phyloP scores from a whole-genome alignment of 2,797 vertebrate genomes.

The Trichosurus vulpecula region DNA sequence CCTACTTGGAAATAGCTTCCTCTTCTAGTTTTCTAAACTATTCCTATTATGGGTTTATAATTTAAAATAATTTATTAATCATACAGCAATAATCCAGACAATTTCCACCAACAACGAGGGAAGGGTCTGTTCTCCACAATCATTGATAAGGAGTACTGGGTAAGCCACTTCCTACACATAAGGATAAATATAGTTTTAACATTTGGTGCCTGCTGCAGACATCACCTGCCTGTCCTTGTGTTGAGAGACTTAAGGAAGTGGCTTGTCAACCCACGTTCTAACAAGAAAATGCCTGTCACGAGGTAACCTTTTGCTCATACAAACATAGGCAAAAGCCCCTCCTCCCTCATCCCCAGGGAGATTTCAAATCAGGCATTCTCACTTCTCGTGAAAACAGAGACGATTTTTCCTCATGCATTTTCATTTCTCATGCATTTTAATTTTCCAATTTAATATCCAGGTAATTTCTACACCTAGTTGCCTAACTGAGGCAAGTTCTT shows the following conservation, averaged over 20 bases:
- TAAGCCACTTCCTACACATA: not conserved
- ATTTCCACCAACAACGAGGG: not conserved
- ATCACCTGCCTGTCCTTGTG: not conserved
- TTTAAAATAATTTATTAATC: not conserved
- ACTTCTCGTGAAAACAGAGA: slow-evolving; percentile 56
- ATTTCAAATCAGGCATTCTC: slow-evolving; percentile 40
- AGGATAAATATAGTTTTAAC: not conserved
- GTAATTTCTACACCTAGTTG: slow-evolving; percentile 39
- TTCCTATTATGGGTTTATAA: not conserved
- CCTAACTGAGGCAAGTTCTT: not conserved
- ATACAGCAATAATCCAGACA: not conserved
- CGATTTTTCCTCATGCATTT: not conserved
- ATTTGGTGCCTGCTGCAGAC: accelerated
- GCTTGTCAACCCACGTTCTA: slow-evolving; percentile 9
- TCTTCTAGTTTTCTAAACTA: not conserved
- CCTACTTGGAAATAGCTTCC: not conserved
- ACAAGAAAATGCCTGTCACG: slow-evolving; percentile 25
- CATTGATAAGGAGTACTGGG: not conserved
- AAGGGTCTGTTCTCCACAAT: not conserved
- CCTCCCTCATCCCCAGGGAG: slow-evolving; percentile 41
- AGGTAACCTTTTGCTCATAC: slow-evolving; percentile 46
- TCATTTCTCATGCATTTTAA: slow-evolving; percentile 56
- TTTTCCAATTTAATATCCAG: slow-evolving; percentile 47
- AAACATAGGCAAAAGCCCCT: slow-evolving; percentile 21
- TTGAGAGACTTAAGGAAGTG: slow-evolving; percentile 29